A percentile compares a stretch with the other conserved stretches of the same genome.
Conservation (phyloP, 2,113 vertebrate genomes). For the Phoxinus phoxinus region DNA sequence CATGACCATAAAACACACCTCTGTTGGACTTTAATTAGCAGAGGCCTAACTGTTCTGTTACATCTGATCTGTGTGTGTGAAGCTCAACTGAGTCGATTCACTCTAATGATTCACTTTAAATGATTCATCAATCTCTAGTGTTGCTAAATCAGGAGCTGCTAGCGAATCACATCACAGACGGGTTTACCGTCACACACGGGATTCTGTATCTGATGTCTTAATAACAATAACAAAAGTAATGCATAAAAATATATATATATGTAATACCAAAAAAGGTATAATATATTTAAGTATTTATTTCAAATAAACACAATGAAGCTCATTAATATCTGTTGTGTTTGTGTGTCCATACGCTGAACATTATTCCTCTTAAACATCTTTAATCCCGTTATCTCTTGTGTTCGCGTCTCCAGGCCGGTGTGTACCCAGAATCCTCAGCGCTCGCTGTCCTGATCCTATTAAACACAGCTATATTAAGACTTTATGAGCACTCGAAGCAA, state of each 20-base stretch:
- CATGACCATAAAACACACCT: not conserved
- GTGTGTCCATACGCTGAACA: not conserved
- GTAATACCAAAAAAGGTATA: too few relatives aligned
- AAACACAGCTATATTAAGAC: slow-evolving; percentile 30
- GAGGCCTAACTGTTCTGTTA: not conserved
- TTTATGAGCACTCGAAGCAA: not conserved
- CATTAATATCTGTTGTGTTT: not conserved
- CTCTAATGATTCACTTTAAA: not conserved
- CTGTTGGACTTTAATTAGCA: not conserved
- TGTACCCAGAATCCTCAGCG: slow-evolving; percentile 21
- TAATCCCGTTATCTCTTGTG: not conserved
- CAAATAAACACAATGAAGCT: not conserved
- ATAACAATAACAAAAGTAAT: not conserved
- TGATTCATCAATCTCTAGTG: not conserved
- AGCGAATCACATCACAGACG: not conserved
- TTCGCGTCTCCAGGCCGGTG: not conserved
- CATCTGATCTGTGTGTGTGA: not conserved
- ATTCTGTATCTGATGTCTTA: not conserved
- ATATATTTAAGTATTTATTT: too few relatives aligned
- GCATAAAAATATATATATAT: too few relatives aligned
- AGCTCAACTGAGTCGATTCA: not conserved
- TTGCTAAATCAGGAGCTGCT: not conserved
- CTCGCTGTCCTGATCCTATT: slow-evolving; percentile 29
- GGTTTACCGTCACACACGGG: not conserved
- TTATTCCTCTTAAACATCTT: not conserved